Percentiles rank a stretch among this genome's conserved stretches.
Evolutionary conservation across 1,140 invertebrate genomes (phyloP).

Genomic region (Diorhabda elongata): DNA sequence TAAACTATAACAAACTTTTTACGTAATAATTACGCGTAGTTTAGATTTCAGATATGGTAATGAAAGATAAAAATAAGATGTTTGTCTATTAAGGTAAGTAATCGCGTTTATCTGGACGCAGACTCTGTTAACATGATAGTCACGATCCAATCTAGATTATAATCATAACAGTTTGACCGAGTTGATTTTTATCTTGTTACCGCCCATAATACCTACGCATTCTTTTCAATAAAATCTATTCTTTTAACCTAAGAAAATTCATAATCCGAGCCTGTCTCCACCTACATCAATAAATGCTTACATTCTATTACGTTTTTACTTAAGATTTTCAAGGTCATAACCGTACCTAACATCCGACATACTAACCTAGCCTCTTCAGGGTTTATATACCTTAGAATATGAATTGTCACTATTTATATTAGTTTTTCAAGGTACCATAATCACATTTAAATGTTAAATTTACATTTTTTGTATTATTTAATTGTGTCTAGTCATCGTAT

Average conservation of each 20-base stretch:
- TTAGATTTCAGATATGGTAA: neutral
- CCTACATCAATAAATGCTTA: neutral
- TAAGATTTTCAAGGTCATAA: neutral
- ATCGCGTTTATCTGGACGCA: neutral
- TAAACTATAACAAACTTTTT: neutral
- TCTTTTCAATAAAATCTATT: neutral
- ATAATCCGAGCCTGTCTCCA: neutral
- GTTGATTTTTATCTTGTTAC: neutral
- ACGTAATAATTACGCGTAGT: neutral
- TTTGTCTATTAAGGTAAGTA: neutral
- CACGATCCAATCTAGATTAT: neutral
- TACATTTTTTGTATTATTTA: neutral
- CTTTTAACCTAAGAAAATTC: too few relatives aligned
- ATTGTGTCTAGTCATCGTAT: too few relatives aligned
- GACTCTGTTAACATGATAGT: constrained; percentile 2
- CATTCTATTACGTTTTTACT: neutral
- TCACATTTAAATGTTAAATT: neutral
- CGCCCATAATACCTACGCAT: neutral
- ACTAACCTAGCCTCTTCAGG: neutral
- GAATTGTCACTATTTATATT: too few relatives aligned
- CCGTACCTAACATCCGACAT: neutral
- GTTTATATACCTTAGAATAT: neutral
- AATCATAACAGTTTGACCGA: neutral
- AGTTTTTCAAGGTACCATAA: too few relatives aligned
- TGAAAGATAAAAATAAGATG: neutral